phyloP scores from a whole-genome alignment of 2,113 vertebrate genomes.

The Lycaon pictus region DNA sequence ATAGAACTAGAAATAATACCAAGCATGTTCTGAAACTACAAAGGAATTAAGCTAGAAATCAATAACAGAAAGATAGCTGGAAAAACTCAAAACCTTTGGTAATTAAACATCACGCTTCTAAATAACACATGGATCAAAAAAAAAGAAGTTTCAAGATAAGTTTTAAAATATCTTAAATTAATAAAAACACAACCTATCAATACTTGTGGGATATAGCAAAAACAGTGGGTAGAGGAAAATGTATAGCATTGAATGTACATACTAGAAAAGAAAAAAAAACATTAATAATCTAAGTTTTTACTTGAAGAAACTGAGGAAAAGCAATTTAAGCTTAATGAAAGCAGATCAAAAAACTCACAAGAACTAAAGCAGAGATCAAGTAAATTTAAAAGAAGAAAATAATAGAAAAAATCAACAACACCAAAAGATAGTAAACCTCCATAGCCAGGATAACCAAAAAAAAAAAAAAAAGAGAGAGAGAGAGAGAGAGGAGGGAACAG shows the following conservation, averaged over 20 bases:
- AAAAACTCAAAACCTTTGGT: background rate
- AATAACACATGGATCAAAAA: background rate
- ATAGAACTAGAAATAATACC: constrained; percentile 17
- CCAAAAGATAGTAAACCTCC: background rate
- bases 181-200: background rate
- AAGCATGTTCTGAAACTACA: background rate
- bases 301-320: background rate
- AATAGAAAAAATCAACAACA: background rate
- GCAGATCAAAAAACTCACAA: background rate
- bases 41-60: background rate
- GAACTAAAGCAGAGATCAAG: background rate
- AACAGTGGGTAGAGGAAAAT: background rate
- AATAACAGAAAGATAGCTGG: background rate
- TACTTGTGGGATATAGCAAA: background rate
- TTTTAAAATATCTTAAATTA: background rate
- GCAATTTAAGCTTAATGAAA: background rate
- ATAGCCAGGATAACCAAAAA: background rate
- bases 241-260: background rate
- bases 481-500: background rate
- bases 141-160: background rate
- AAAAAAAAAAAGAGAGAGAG: background rate
- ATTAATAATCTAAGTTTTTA: background rate
- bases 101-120: background rate
- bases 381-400: background rate
- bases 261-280: background rate